Percentiles rank a stretch among this genome's conserved stretches.
Evolutionary conservation across 2,888 invertebrate genomes (phyloP).

Genomic region (Morpho achilles): DNA sequence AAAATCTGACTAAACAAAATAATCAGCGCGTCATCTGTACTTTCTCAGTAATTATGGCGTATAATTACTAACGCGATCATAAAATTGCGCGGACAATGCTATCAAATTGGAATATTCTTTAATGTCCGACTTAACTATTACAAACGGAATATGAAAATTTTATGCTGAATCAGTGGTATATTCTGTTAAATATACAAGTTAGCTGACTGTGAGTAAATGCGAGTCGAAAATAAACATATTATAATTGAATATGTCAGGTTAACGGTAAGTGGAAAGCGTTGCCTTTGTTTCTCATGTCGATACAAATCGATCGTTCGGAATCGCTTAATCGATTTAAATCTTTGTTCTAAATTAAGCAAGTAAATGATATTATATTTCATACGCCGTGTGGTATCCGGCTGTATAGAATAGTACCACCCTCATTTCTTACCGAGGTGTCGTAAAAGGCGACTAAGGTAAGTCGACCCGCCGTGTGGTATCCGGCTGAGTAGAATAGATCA

Average conservation of each 20-base stretch:
- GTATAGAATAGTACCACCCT: too few species aligned
- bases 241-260: conserved; percentile 1
- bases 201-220: conserved; percentile 1
- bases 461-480: too few species aligned
- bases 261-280: conserved; percentile 5
- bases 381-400: too few species aligned
- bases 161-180: too few species aligned
- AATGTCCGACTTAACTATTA: too few species aligned
- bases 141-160: too few species aligned
- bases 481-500: too few species aligned
- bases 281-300: conserved; percentile 11
- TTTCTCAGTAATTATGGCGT: not conserved
- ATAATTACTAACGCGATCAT: conserved; percentile 2
- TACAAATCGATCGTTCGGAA: conserved; percentile 10
- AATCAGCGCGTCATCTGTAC: not conserved
- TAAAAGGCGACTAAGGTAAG: too few species aligned
- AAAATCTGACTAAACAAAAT: too few species aligned
- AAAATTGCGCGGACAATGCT: too few species aligned
- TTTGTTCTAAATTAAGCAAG: not conserved
- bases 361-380: not conserved
- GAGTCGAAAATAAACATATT: conserved; percentile 9
- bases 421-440: too few species aligned
- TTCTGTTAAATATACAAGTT: not conserved
- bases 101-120: too few species aligned
- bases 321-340: not conserved